Percentiles rank a stretch among this genome's conserved stretches.
These are phyloP conservation scores for Numenius phaeopus DNA, from an alignment of 2,797 vertebrate genomes.

Conservation along the genomic window DNA sequence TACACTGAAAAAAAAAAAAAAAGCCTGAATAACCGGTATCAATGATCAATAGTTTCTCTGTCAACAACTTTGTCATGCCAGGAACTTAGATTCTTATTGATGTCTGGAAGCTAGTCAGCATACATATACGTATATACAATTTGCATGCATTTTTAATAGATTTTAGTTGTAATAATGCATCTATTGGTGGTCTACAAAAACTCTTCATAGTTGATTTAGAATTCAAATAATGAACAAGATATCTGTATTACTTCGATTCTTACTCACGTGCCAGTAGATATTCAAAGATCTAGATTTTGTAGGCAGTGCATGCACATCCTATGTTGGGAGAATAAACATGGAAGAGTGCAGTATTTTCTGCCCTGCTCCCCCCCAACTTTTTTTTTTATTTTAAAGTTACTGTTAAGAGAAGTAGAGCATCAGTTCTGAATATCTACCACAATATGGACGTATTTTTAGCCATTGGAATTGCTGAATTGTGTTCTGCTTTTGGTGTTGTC, in stretches of 20 bases:
- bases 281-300: not conserved
- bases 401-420: not conserved
- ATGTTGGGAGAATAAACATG: not conserved
- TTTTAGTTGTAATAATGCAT: not conserved
- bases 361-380: rapidly evolving
- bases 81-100: not conserved
- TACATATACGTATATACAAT: not conserved
- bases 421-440: not conserved
- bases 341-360: not conserved
- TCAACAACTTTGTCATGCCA: not conserved
- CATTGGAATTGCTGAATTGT: not conserved
- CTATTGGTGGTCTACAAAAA: not conserved
- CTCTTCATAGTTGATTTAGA: not conserved
- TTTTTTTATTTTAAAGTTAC: not conserved
- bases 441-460: not conserved
- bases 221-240: not conserved
- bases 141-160: not conserved
- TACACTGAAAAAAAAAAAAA: too few relatives aligned
- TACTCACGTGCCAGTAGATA: not conserved
- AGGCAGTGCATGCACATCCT: not conserved
- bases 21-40: not conserved
- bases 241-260: not conserved
- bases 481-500: not conserved
- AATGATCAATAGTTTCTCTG: not conserved
- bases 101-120: not conserved